Base-by-base conservation (phyloP, 1,140 invertebrate species). In the Brachionus rubens region DNA sequence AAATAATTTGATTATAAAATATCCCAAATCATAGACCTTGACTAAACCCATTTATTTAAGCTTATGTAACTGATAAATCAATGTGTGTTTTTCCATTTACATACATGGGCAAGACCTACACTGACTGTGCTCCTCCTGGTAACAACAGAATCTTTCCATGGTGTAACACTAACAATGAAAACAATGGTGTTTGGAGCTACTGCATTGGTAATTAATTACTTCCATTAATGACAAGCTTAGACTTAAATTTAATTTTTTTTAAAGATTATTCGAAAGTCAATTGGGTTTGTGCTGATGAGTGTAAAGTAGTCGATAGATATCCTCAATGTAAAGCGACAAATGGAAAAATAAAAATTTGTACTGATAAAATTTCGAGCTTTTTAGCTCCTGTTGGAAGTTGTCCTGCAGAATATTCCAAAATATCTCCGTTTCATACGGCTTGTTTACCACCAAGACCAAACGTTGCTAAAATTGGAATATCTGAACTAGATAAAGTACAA, bases 341-440 rank as follows among this genome's bases (percentile, higher is more conserved):
- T 36, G 54, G 54, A 36, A 59, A n/a, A 36, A 9, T 0, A 33
- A 59, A 59, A 36, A 5, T 33, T 59, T 59, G 54, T 19, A n/a
- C 36, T 10, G 54, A 30, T 59, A 59, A 21, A 33, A 16, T 16
- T 36, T 36, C 28, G 28, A 33, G n/a, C 5, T n/a, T 40, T 59
- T 21, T 43, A 65, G 43, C n/a, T 10, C 40, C 36, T 14, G 21
- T 36, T 65, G 59, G 59, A 5, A 28, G 30, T 43, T 72, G 68
- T 54, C 19, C 46, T 19, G 19, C 48, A 33, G 68, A 72, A 26
- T 72, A 16, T 54, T 40, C 28, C 24, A n/a, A 72, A 4, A 72
- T 72, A 28, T 72, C 68, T 16, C 68, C 43, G 24, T 50, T 50
- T 54, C 68, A 72, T 36, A 72, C 68, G 2, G 68, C 68, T 54